Percentiles rank a stretch among this genome's conserved stretches.
phyloP scores from a whole-genome alignment of 2,888 invertebrate genomes.

The Drosophila birchii region DNA sequence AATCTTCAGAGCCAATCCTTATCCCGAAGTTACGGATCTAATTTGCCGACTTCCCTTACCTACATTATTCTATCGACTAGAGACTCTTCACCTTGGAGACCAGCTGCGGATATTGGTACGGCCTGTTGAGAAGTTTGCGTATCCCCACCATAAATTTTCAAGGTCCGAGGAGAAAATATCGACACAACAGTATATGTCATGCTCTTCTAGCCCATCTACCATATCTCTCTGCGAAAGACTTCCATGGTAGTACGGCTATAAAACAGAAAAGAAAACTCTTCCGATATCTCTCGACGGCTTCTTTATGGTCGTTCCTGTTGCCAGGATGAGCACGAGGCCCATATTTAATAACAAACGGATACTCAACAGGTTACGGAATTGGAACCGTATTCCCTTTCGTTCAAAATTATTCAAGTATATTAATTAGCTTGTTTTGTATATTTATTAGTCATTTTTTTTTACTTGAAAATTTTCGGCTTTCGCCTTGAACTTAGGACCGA shows the following conservation, averaged over 20 bases:
- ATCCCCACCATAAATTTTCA: conserved; percentile 50
- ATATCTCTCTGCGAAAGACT: conserved; percentile 37
- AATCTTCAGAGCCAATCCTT: conserved; percentile 85
- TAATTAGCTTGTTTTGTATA: conserved; percentile 81
- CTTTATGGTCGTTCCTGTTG: conserved; percentile 21
- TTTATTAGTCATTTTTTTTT: neutral
- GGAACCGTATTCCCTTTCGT: conserved; percentile 87
- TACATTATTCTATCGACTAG: conserved; percentile 87
- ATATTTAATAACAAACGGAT: conserved; percentile 82
- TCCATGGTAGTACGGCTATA: conserved; percentile 21
- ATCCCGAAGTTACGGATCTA: conserved; percentile 88
- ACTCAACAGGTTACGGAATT: conserved; percentile 85
- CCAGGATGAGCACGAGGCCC: conserved; percentile 83
- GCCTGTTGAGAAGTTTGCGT: conserved; percentile 55
- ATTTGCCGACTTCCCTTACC: conserved; percentile 89
- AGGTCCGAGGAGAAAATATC: conserved; percentile 65
- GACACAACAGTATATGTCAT: conserved; percentile 12
- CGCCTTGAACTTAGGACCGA: conserved; percentile 86
- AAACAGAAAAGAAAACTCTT: conserved; percentile 48
- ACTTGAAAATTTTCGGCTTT: conserved; percentile 30
- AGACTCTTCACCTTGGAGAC: conserved; percentile 56
- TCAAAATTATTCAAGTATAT: conserved; percentile 53
- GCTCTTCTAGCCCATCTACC: conserved; percentile 51
- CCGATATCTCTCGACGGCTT: conserved; percentile 23
- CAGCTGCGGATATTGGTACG: conserved; percentile 86